phyloP scores from a whole-genome alignment of 2,888 invertebrate genomes.

The Bellardia bayeri region DNA sequence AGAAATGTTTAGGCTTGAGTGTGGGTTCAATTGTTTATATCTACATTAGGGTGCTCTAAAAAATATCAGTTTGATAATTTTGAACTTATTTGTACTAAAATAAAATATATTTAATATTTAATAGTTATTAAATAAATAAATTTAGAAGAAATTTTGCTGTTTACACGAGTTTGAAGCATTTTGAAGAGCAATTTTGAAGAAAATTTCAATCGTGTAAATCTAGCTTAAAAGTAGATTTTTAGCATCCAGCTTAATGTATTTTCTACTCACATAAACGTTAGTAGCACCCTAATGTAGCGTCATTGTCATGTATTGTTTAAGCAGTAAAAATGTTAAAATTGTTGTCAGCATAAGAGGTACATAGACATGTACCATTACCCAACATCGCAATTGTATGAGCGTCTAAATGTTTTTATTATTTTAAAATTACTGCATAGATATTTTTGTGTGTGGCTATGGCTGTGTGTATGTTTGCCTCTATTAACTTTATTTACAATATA shows the following conservation, averaged over 20 bases:
- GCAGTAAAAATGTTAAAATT: background rate
- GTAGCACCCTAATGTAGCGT: background rate
- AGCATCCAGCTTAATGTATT: no score
- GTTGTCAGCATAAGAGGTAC: slow-evolving; percentile 1
- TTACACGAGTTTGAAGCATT: no score
- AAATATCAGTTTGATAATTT: background rate
- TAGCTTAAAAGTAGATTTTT: no score
- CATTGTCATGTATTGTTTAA: background rate
- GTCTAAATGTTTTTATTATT: background rate
- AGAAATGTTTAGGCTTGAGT: no score
- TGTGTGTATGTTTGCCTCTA: background rate
- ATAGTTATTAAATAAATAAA: no score
- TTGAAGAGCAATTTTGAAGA: no score
- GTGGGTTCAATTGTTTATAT: no score
- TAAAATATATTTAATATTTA: no score
- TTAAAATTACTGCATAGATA: background rate
- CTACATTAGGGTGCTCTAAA: no score
- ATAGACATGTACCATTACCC: background rate
- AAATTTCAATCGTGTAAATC: no score
- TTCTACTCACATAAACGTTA: no score
- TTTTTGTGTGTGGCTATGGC: background rate
- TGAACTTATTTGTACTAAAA: background rate
- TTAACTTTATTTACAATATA: slow-evolving; percentile 4
- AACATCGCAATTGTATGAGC: background rate
- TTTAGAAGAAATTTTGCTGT: no score